Conservation (phyloP, 2,797 vertebrate genomes). For the Varecia variegata region DNA sequence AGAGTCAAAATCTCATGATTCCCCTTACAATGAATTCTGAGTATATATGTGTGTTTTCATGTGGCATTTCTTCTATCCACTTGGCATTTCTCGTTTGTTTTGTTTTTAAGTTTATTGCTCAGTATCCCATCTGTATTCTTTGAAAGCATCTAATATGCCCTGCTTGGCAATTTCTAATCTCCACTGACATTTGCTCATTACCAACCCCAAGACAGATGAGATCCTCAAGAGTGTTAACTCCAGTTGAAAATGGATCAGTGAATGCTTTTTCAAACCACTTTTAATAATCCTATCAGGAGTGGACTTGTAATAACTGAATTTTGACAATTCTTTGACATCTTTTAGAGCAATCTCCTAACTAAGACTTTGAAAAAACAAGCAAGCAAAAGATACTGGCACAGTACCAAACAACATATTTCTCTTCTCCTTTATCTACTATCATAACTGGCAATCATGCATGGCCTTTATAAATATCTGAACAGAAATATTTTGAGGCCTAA, state of each 20-base stretch:
- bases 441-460: neutral
- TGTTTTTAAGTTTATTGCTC: neutral
- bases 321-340: slow-evolving; percentile 35
- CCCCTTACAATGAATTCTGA: neutral
- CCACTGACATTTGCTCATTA: neutral
- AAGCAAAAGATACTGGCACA: neutral
- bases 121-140: slow-evolving; percentile 7
- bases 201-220: neutral
- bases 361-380: slow-evolving; percentile 20
- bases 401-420: slow-evolving; percentile 13
- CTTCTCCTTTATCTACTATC: slow-evolving; percentile 23
- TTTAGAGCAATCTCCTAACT: slow-evolving; percentile 2
- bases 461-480: slow-evolving; percentile 35
- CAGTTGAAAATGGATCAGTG: neutral
- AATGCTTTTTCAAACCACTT: slow-evolving; percentile 21
- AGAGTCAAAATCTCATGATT: neutral
- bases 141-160: neutral
- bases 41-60: slow-evolving; percentile 2
- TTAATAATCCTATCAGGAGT: neutral
- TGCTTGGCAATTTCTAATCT: neutral
- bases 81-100: neutral
- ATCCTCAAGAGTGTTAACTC: neutral
- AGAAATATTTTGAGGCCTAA: slow-evolving; percentile 48
- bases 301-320: neutral
- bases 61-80: neutral